A percentile compares a stretch with the other conserved stretches of the same genome.
These are phyloP conservation scores for Tonatia bakeri DNA, from an alignment of 2,113 vertebrate species.

Conservation along the genomic window DNA sequence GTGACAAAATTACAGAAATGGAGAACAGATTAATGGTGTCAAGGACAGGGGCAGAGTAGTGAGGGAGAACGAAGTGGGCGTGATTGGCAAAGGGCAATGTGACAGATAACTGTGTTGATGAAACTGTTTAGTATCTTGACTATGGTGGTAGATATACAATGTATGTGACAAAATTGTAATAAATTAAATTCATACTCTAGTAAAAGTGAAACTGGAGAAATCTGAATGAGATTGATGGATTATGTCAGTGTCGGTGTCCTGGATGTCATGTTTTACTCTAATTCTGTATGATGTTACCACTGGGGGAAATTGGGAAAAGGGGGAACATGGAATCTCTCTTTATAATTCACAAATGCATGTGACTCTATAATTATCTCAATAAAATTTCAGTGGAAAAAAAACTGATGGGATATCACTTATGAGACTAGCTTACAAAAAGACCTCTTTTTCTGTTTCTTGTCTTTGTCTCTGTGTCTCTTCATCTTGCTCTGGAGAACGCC, in stretches of 20 bases:
- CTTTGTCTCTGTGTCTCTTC: background rate
- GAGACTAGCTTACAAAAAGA: background rate
- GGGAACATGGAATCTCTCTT: background rate
- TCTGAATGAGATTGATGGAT: background rate
- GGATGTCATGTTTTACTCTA: background rate
- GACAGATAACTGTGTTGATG: background rate
- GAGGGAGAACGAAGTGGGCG: background rate
- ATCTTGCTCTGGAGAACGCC: background rate
- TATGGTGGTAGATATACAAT: background rate
- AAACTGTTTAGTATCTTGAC: background rate
- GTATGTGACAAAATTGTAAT: background rate
- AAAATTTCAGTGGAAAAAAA: background rate
- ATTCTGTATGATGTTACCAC: background rate
- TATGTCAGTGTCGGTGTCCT: background rate
- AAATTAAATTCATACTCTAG: background rate
- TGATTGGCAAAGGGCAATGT: background rate
- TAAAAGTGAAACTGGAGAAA: background rate
- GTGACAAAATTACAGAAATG: background rate
- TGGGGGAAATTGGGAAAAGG: background rate
- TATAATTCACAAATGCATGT: background rate
- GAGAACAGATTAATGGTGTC: background rate
- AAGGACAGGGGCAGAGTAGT: background rate
- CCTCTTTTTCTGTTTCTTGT: background rate
- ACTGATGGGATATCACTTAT: background rate
- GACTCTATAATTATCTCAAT: background rate